phyloP scores from a whole-genome alignment of 2,797 vertebrate species.

The Pangasius krempfi region DNA sequence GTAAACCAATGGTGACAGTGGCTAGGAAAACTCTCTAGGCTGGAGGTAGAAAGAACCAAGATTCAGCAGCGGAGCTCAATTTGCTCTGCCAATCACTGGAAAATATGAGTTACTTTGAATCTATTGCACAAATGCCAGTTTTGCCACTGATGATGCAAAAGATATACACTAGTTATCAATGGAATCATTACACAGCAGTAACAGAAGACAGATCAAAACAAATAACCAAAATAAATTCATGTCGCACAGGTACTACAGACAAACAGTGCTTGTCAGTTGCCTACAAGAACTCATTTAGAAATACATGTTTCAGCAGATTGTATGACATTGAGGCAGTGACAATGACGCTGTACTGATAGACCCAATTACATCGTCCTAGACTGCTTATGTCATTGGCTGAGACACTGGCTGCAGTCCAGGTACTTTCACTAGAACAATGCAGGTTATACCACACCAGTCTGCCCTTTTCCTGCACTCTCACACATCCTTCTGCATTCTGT shows the following conservation, averaged over 20 bases:
- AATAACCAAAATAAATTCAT: conserved; percentile 9
- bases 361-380: conserved; percentile 47
- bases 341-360: conserved; percentile 46
- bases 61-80: background rate
- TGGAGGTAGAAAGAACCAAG: background rate
- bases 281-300: background rate
- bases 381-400: conserved; percentile 39
- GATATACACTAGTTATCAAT: background rate
- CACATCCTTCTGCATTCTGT: conserved; percentile 55
- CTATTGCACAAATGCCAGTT: background rate
- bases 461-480: conserved; percentile 57
- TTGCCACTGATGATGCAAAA: background rate
- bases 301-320: conserved; percentile 3
- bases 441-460: conserved; percentile 62
- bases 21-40: background rate
- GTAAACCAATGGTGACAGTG: background rate
- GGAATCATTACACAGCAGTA: background rate
- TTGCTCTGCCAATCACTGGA: background rate
- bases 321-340: conserved; percentile 30
- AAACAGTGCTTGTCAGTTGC: background rate
- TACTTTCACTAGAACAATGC: conserved; percentile 67
- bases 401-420: conserved; percentile 66
- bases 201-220: background rate
- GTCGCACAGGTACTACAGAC: background rate
- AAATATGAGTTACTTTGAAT: background rate